Conservation (phyloP, 2,113 vertebrate species). For the Labrus mixtus region DNA sequence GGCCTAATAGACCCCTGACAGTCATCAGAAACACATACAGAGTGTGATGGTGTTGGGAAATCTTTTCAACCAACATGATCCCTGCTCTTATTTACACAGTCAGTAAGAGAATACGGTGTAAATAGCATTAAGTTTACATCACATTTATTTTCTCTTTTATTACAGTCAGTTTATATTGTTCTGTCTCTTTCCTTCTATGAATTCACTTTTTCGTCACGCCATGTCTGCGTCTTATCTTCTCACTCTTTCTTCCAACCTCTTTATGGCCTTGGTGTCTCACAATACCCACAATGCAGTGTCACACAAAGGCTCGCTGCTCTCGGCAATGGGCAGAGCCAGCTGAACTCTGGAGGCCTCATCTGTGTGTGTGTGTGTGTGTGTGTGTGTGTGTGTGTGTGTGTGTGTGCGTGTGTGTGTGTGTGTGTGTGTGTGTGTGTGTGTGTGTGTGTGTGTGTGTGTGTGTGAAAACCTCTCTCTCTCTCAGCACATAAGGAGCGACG, state of each 20-base stretch:
- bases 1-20: neutral
- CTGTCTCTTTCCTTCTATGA: slow-evolving; percentile 11
- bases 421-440: slow-evolving; percentile 24
- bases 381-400: slow-evolving; percentile 31
- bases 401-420: slow-evolving; percentile 21
- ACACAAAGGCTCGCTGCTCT: slow-evolving; percentile 58
- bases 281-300: slow-evolving; percentile 56
- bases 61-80: neutral
- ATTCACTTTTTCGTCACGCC: slow-evolving; percentile 18
- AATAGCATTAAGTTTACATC: neutral
- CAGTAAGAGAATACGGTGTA: neutral
- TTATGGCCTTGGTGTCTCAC: slow-evolving; percentile 36
- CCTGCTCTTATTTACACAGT: neutral
- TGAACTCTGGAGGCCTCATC: slow-evolving; percentile 65
- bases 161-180: neutral
- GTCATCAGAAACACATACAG: neutral
- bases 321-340: slow-evolving; percentile 59
- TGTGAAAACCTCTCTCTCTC: neutral
- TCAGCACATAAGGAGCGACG: slow-evolving; percentile 12
- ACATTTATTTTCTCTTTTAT: slow-evolving; percentile 3
- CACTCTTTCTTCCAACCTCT: slow-evolving; percentile 27
- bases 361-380: slow-evolving; percentile 50
- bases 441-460: slow-evolving; percentile 25
- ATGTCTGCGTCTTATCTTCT: slow-evolving; percentile 31
- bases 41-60: neutral